These are phyloP conservation scores for Lycopodina hypogea DNA, from an alignment of 37 sponge, comb jelly and placozoan species.

Conservation along the genomic window DNA sequence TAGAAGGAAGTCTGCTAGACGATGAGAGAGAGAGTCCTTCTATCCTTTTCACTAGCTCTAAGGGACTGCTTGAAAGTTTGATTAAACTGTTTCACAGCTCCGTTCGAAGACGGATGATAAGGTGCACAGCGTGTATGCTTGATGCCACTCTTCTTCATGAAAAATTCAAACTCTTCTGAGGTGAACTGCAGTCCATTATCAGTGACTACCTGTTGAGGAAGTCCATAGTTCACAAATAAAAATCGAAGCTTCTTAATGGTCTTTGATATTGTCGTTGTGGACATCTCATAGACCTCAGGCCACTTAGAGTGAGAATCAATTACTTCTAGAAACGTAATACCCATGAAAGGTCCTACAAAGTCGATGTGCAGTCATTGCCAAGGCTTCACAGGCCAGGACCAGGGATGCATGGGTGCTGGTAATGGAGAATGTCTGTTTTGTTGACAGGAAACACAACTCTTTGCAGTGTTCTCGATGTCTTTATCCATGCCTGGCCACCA, in stretches of 20 bases:
- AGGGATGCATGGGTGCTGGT: neutral
- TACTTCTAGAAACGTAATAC: slow-evolving; percentile 21
- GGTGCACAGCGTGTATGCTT: slow-evolving; percentile 10
- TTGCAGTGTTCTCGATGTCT: slow-evolving; percentile 9
- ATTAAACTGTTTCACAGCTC: neutral
- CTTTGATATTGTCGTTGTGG: slow-evolving; percentile 2
- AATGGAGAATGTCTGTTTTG: too few relatives aligned
- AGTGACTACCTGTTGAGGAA: slow-evolving; percentile 36
- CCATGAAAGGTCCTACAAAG: slow-evolving; percentile 41
- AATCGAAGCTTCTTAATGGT: slow-evolving; percentile 29
- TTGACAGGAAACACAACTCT: too few relatives aligned
- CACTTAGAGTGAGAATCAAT: slow-evolving; percentile 44
- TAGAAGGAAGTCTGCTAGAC: neutral
- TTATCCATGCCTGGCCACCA: slow-evolving; percentile 58
- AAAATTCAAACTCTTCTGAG: slow-evolving; percentile 22
- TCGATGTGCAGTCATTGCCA: slow-evolving; percentile 39
- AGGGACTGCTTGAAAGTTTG: neutral
- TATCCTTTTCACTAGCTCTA: neutral
- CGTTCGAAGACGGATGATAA: neutral
- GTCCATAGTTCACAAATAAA: slow-evolving; percentile 31
- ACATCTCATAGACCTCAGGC: slow-evolving; percentile 44
- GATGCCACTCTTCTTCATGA: slow-evolving; percentile 37
- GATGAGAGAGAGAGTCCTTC: neutral
- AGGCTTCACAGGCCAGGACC: too few relatives aligned
- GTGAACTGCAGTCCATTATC: slow-evolving; percentile 57